phyloP scores from a whole-genome alignment of 2,113 vertebrate genomes.

The Arvicanthis niloticus region DNA sequence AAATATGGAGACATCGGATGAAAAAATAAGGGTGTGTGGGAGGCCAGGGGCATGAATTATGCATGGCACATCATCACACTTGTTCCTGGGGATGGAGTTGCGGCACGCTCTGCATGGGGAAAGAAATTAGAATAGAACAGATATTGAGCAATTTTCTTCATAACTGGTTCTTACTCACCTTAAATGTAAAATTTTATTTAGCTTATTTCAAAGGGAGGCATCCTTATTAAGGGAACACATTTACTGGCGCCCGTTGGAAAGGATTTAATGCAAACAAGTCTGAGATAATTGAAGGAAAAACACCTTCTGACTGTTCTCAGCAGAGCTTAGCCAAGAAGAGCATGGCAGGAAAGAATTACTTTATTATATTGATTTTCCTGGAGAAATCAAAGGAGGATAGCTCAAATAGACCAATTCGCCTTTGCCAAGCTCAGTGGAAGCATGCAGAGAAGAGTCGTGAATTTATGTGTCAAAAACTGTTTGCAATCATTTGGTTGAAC shows the following conservation, averaged over 20 bases:
- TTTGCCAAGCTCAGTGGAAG: slow-evolving; percentile 87
- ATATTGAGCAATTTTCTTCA: slow-evolving; percentile 97
- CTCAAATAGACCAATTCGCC: slow-evolving; percentile 93
- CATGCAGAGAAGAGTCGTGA: slow-evolving; percentile 84
- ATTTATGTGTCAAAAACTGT: slow-evolving; percentile 93
- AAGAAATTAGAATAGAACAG: slow-evolving; percentile 92
- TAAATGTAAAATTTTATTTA: slow-evolving; percentile 96
- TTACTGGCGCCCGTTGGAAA: slow-evolving; percentile 87
- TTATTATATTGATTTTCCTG: slow-evolving; percentile 97
- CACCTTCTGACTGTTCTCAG: slow-evolving; percentile 91
- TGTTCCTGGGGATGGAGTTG: slow-evolving; percentile 86
- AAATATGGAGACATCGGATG: slow-evolving; percentile 91
- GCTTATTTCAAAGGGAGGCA: slow-evolving; percentile 90
- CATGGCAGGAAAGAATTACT: slow-evolving; percentile 94
- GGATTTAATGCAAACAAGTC: slow-evolving; percentile 95
- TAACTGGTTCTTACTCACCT: slow-evolving; percentile 95
- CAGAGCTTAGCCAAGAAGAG: slow-evolving; percentile 91
- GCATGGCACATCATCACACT: slow-evolving; percentile 92
- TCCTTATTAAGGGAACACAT: slow-evolving; percentile 91
- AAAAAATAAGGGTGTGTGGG: slow-evolving; percentile 89
- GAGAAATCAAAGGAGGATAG: slow-evolving; percentile 92
- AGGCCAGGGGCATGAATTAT: slow-evolving; percentile 94
- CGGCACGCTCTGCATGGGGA: slow-evolving; percentile 88
- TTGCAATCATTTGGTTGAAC: slow-evolving; percentile 89
- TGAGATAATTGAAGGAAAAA: slow-evolving; percentile 96